These are phyloP conservation scores for Drosophila hydei DNA, from an alignment of 1,140 invertebrate species.

Conservation along the genomic window DNA sequence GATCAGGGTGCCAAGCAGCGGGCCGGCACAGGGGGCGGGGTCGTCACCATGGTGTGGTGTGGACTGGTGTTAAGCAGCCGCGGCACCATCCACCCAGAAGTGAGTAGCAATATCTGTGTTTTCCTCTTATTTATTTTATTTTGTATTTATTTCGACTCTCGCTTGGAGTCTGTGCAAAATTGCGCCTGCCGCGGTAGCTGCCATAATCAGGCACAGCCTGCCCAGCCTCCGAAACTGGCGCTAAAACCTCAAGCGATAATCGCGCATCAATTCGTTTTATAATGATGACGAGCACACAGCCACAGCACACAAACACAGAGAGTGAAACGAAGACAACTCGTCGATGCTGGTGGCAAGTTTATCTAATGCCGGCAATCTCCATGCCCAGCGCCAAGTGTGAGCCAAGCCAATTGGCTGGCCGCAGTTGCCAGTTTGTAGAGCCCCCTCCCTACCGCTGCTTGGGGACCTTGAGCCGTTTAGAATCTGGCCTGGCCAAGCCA, in stretches of 20 bases:
- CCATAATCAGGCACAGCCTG: conserved; percentile 70
- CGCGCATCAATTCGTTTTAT: conserved; percentile 80
- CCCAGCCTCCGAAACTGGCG: conserved; percentile 60
- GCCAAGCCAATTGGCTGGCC: conserved; percentile 72
- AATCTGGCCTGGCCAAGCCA: conserved; percentile 26
- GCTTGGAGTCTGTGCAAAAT: conserved; percentile 14
- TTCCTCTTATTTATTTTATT: not conserved
- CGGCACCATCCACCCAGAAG: conserved; percentile 31
- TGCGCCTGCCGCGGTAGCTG: conserved; percentile 34
- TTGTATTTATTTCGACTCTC: not conserved
- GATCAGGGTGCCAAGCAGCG: not conserved
- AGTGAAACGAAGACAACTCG: not conserved
- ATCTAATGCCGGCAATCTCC: conserved; percentile 74
- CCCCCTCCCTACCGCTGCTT: not conserved
- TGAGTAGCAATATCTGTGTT: conserved; percentile 26
- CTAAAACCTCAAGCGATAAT: conserved; percentile 79
- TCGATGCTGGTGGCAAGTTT: conserved; percentile 75
- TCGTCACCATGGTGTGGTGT: not conserved
- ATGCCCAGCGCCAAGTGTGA: conserved; percentile 72
- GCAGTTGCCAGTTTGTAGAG: conserved; percentile 16
- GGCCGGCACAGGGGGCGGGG: not conserved
- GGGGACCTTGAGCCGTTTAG: conserved; percentile 69
- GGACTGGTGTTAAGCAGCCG: conserved; percentile 2
- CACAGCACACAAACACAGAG: not conserved
- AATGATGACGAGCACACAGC: conserved; percentile 69